A percentile compares a stretch with the other conserved stretches of the same genome.
Conservation (phyloP, 2,888 invertebrate species). For the Dicycla oo region DNA sequence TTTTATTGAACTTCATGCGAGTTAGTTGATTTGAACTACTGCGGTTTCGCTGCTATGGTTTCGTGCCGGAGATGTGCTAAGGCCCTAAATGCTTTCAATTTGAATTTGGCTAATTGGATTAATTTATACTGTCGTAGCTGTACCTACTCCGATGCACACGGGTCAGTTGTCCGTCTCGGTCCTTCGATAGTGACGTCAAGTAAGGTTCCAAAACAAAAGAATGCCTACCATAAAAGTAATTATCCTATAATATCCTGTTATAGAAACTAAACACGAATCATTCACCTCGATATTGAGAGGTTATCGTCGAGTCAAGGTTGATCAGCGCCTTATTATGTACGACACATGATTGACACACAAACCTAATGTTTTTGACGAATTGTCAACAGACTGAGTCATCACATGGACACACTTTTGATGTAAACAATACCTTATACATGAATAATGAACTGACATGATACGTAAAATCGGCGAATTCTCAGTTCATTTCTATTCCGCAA, state of each 20-base stretch:
- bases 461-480: too few relatives aligned
- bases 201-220: constrained; percentile 50
- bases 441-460: too few relatives aligned
- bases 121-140: neutral
- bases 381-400: constrained; percentile 60
- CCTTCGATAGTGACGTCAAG: constrained; percentile 24
- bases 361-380: constrained; percentile 74
- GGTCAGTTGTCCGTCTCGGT: neutral
- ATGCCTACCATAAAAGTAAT: constrained; percentile 37
- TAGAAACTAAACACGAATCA: constrained; percentile 69
- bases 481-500: constrained; percentile 19
- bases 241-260: constrained; percentile 67
- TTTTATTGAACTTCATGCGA: too few relatives aligned
- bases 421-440: constrained; percentile 35
- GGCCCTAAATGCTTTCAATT: too few relatives aligned
- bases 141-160: neutral
- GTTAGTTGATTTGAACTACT: too few relatives aligned
- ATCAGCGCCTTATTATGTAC: constrained; percentile 74
- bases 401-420: constrained; percentile 28
- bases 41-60: too few relatives aligned
- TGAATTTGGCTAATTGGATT: neutral
- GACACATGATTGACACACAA: constrained; percentile 72
- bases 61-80: too few relatives aligned
- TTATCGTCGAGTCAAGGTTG: constrained; percentile 75
- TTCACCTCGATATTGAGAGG: constrained; percentile 72